Evolutionary conservation across 2,888 invertebrate genomes (phyloP).

Genomic region (Amiota mariae): DNA sequence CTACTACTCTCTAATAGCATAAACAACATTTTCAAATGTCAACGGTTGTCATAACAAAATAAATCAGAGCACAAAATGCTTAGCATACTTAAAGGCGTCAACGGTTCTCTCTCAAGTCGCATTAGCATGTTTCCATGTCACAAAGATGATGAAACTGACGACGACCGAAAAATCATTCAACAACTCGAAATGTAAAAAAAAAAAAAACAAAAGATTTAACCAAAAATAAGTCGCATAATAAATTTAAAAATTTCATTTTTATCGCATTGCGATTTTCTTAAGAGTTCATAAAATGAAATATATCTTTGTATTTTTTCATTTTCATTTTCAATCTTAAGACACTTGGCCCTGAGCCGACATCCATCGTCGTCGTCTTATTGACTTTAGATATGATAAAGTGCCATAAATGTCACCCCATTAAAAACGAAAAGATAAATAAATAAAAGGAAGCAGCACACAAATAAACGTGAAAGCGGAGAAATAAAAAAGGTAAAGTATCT

Average conservation of each 20-base stretch:
- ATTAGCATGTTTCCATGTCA: slow-evolving; percentile 54
- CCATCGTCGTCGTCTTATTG: slow-evolving; percentile 56
- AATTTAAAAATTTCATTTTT: slow-evolving; percentile 65
- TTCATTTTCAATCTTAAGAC: slow-evolving; percentile 45
- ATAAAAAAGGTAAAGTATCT: slow-evolving; percentile 14
- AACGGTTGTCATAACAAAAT: slow-evolving; percentile 62
- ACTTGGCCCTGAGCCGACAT: slow-evolving; percentile 37
- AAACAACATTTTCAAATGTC: slow-evolving; percentile 56
- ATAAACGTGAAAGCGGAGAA: slow-evolving; percentile 20
- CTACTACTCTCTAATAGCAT: slow-evolving; percentile 23
- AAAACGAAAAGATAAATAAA: slow-evolving; percentile 43
- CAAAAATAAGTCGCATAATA: slow-evolving; percentile 54
- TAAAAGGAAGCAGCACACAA: slow-evolving; percentile 22
- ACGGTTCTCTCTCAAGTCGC: slow-evolving; percentile 29
- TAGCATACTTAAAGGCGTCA: slow-evolving; percentile 12
- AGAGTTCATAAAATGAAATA: slow-evolving; percentile 41
- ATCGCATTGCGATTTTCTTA: slow-evolving; percentile 63
- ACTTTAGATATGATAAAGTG: slow-evolving; percentile 68
- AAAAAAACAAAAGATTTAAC: too few species aligned
- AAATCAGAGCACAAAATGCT: slow-evolving; percentile 31
- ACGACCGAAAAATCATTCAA: slow-evolving; percentile 10
- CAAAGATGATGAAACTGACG: slow-evolving; percentile 24
- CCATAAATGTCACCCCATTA: slow-evolving; percentile 70
- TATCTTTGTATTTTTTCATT: too few species aligned
- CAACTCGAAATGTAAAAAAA: slow-evolving; percentile 38